Evolutionary conservation across 2,888 invertebrate genomes (phyloP), one percentile per base, ranked within the genome.

Genomic region (Agrotis puta): DNA sequence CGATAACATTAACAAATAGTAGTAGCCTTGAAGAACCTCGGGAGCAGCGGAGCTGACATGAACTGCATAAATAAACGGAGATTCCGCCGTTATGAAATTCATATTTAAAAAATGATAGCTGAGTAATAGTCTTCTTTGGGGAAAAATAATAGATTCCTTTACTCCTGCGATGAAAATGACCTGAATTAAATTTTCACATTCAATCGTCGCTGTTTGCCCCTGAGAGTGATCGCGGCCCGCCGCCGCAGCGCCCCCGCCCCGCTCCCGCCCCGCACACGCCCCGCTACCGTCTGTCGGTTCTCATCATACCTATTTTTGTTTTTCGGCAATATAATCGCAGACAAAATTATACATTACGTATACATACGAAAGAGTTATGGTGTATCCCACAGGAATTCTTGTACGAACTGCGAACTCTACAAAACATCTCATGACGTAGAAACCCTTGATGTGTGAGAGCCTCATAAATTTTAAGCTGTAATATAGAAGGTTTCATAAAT

Each of bases 171-270:
- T 92, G 92, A 93, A 94, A 94, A 94, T 94, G 92, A 94, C 93
- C 92, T 91, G 92, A 94, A 94, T 94, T 94, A 94, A 94, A 94
- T 94, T 95, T 95, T 95, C 92, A 95, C 92, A 95, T 95, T 95
- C 93, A 94, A 95, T 94, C 94, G 93, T 89, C 91, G 90, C 91
- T 92, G 92, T 93, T 92, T 94, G 89, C 94, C 93, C 94, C 88
- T 83, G 93, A 93, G 94, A 92, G 89, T 90, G 91, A 93, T 93
- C 92, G 92, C 88, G 83, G 85, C 82, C 91, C 87, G 86, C 87
- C 86, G 84, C 87, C 82, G 84, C 86, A 84, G 67, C 77, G 68
- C 75, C 81, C 79, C 84, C 83, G 61, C 77, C 70, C 81, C 71
- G 78, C 76, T 50, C 75, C 79, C 84, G 59, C 73, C 70, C 81